phyloP scores from a whole-genome alignment of 2,888 invertebrate genomes.

The Parnassius orleans region DNA sequence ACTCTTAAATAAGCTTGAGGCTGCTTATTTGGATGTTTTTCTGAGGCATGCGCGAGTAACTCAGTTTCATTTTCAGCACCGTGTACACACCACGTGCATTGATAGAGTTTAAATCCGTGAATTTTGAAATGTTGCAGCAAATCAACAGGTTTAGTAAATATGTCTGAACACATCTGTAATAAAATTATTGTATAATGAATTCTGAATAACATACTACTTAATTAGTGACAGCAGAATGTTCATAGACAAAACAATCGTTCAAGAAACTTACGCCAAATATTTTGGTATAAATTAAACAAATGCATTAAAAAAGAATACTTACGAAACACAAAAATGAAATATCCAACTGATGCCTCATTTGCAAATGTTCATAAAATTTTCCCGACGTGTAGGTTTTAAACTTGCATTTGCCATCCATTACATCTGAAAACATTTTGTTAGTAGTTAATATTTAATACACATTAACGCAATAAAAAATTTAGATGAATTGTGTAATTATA shows the following conservation, averaged over 20 bases:
- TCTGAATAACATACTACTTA: too few relatives aligned
- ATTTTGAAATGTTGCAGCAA: slow-evolving; percentile 55
- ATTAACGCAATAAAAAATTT: not conserved
- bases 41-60: slow-evolving; percentile 58
- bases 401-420: slow-evolving; percentile 43
- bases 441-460: not conserved
- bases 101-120: slow-evolving; percentile 68
- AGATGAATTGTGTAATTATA: slow-evolving; percentile 15
- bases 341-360: slow-evolving; percentile 43
- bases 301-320: slow-evolving; percentile 36
- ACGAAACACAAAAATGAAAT: slow-evolving; percentile 52
- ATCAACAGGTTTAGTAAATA: slow-evolving; percentile 42
- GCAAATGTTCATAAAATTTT: slow-evolving; percentile 60
- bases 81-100: slow-evolving; percentile 67
- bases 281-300: too few relatives aligned
- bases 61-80: slow-evolving; percentile 60
- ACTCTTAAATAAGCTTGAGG: slow-evolving; percentile 67
- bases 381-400: slow-evolving; percentile 58
- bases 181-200: slow-evolving; percentile 4
- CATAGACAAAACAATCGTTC: too few relatives aligned
- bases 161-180: slow-evolving; percentile 51
- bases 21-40: slow-evolving; percentile 63
- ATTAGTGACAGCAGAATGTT: too few relatives aligned
- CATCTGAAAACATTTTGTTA: not conserved
- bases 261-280: too few relatives aligned